Evolutionary conservation across 2,888 invertebrate genomes (phyloP), one percentile per base, ranked within the genome.

Genomic region (Epirrhoe tristata): DNA sequence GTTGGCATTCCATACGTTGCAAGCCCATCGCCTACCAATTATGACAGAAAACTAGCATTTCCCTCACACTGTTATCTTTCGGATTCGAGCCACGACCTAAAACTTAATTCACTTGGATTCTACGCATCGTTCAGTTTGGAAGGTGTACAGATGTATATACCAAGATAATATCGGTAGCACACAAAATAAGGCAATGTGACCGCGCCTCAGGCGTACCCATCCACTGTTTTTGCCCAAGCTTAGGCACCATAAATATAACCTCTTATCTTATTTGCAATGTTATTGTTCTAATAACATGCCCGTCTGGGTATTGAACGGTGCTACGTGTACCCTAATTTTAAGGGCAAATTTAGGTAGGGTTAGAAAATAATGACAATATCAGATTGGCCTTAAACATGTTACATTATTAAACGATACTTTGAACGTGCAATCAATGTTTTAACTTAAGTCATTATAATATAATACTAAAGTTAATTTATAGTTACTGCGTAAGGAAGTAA

Each of bases 251-350:
- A 85, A 84, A 86, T 85, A 85, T 78, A 66, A 80, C 74, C 72
- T 83, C 85, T 89, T 89, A 90, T 90, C 89, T 87, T 86, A 81
- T 88, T 87, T 86, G 84, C 80, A 82, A 84, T 85, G 84, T 79
- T 80, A 85, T 85, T 85, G 81, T 83, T 83, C 77, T 74, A 62
- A 74, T 77, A 79, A 75, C 78, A 79, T 81, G 80, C 82, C 76
- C 24, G 24, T 24, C 24, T 69, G 82, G 85, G 83, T 73, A 83
- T 83, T 70, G 78, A 70, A 74, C 78, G 75, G 81, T 76, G 76
- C 77, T 78, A 73, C 72, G 63, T 68, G 63, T 58, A 70, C 53
- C 57, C 70, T 50, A 67, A 63, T 62, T 66, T 68, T 61, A 55
- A 55, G 46, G 58, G 34, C 61, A 64, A 58, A 68, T 12, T 12